A percentile compares a stretch with the other conserved stretches of the same genome.
Conservation (phyloP, 2,888 invertebrate genomes). For the Crossocerus cetratus region DNA sequence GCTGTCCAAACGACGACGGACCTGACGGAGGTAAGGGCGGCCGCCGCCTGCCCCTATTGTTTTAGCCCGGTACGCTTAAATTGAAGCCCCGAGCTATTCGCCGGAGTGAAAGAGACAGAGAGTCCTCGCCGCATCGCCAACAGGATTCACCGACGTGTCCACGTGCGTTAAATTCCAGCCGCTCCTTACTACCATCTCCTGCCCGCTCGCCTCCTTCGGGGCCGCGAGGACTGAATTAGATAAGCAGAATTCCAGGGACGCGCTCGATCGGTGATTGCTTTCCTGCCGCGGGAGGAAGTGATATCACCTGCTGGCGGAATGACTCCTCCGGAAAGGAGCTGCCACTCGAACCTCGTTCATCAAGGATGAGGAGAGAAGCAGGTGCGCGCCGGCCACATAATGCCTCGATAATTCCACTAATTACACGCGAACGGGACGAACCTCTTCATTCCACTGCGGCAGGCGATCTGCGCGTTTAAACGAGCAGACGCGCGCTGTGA, state of each 20-base stretch:
- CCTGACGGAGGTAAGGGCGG: conserved; percentile 55
- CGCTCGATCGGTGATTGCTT: too few relatives aligned
- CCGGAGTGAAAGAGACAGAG: not conserved
- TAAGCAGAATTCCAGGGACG: too few relatives aligned
- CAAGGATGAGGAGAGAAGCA: not conserved
- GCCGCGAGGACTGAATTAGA: too few relatives aligned
- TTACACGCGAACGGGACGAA: conserved; percentile 41
- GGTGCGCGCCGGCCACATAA: not conserved
- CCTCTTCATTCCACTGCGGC: conserved; percentile 18
- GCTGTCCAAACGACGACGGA: conserved; percentile 66
- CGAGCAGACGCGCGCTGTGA: conserved; percentile 13
- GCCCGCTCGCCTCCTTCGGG: too few relatives aligned
- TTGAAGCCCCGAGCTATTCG: conserved; percentile 62
- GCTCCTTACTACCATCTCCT: too few relatives aligned
- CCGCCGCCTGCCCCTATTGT: conserved; percentile 61
- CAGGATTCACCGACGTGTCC: conserved; percentile 52
- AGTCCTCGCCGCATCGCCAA: conserved; percentile 16
- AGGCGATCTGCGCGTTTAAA: conserved; percentile 8
- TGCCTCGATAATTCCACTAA: conserved; percentile 27
- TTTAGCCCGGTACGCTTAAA: conserved; percentile 66
- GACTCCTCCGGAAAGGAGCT: too few relatives aligned
- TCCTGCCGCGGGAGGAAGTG: too few relatives aligned
- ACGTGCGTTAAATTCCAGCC: conserved; percentile 41
- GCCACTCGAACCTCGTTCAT: not conserved
- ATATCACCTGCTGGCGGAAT: too few relatives aligned